Evolutionary conservation across 2,888 invertebrate species (phyloP).

Genomic region (Xestia xanthographa): DNA sequence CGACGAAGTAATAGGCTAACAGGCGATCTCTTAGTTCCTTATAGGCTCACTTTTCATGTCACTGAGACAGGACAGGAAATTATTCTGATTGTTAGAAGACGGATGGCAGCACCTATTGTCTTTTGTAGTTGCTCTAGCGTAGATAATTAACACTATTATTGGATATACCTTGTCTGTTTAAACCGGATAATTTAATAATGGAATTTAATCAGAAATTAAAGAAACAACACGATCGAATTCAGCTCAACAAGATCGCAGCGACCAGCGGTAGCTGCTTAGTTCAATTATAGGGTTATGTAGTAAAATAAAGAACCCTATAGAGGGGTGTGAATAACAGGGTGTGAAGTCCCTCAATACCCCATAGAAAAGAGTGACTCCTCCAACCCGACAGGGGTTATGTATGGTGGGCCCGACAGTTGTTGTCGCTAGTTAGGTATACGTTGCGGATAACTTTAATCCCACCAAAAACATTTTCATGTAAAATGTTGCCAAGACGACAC

Average conservation of each 20-base stretch:
- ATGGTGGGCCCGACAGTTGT: background rate
- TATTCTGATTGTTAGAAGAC: constrained; percentile 54
- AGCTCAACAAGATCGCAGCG: background rate
- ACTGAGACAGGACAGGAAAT: constrained; percentile 64
- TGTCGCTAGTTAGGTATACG: too few relatives aligned
- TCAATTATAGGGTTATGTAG: background rate
- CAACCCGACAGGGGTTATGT: background rate
- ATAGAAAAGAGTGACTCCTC: background rate
- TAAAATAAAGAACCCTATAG: background rate
- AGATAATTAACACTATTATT: constrained; percentile 54
- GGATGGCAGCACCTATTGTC: constrained; percentile 57
- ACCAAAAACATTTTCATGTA: too few relatives aligned
- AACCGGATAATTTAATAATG: constrained; percentile 46
- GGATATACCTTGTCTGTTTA: constrained; percentile 16
- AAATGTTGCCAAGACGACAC: too few relatives aligned
- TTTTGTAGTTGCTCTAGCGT: constrained; percentile 54
- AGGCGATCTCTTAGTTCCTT: constrained; percentile 69
- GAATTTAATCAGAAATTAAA: constrained; percentile 9
- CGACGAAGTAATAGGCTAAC: constrained; percentile 68
- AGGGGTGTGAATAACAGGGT: background rate
- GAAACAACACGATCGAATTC: constrained; percentile 7
- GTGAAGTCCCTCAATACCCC: background rate
- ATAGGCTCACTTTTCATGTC: constrained; percentile 66
- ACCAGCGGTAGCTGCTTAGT: background rate
- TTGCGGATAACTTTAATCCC: background rate